phyloP scores from a whole-genome alignment of 2,113 vertebrate species.

The Pandion haliaetus region DNA sequence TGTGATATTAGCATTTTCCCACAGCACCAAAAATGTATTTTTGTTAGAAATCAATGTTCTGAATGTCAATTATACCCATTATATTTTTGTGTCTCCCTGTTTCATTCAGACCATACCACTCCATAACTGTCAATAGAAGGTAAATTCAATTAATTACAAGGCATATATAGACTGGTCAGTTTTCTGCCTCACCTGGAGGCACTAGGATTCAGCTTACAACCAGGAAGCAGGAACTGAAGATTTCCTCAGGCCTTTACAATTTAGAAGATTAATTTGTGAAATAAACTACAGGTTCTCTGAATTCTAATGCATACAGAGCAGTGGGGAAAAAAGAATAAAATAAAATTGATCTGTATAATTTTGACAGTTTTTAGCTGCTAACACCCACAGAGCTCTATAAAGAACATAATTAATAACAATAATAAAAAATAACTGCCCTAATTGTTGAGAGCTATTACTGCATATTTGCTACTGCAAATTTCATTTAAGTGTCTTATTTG shows the following conservation, averaged over 20 bases:
- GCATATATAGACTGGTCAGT: neutral
- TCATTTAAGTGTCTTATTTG: neutral
- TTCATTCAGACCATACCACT: neutral
- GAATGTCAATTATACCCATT: neutral
- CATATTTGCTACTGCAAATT: neutral
- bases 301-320: neutral
- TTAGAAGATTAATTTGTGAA: neutral
- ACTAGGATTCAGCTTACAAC: neutral
- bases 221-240: neutral
- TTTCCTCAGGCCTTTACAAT: neutral
- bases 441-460: neutral
- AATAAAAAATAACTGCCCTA: neutral
- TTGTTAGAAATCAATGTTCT: neutral
- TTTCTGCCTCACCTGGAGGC: neutral
- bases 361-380: neutral
- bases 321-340: accelerated
- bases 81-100: neutral
- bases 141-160: neutral
- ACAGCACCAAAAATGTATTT: neutral
- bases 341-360: neutral
- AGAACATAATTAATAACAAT: neutral
- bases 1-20: neutral
- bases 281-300: neutral
- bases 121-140: neutral
- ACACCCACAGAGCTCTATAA: neutral